These are phyloP conservation scores for Odontomachus brunneus DNA, from an alignment of 1,140 invertebrate species.

Conservation along the genomic window DNA sequence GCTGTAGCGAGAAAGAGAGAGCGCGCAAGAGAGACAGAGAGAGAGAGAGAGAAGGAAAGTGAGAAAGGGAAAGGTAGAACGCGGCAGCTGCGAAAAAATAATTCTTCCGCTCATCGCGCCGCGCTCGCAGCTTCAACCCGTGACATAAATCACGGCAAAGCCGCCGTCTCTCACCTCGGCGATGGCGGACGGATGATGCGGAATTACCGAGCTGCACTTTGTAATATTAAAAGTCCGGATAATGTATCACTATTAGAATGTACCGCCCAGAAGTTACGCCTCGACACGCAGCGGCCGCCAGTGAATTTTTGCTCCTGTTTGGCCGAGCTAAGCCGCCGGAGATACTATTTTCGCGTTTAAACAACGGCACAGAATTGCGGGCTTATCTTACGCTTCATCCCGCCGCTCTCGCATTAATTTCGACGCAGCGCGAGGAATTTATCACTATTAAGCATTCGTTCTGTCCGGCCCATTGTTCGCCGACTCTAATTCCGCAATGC, in stretches of 20 bases:
- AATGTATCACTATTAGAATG: conserved; percentile 62
- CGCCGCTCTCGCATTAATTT: conserved; percentile 33
- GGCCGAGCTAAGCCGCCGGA: conserved; percentile 25
- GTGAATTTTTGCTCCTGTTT: conserved; percentile 60
- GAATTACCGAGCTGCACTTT: conserved; percentile 65
- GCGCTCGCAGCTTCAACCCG: conserved; percentile 34
- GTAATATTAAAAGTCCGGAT: conserved; percentile 62
- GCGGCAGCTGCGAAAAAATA: conserved; percentile 55
- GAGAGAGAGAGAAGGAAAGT: background rate
- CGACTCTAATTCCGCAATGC: conserved; percentile 2
- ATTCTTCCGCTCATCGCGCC: conserved; percentile 53
- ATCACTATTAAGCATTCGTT: conserved; percentile 46
- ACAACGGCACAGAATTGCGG: conserved; percentile 11
- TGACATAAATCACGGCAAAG: conserved; percentile 52
- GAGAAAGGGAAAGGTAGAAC: no score
- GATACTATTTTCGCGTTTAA: conserved; percentile 51
- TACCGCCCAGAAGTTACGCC: conserved; percentile 43
- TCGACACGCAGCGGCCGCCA: conserved; percentile 38
- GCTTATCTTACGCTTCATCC: conserved; percentile 24
- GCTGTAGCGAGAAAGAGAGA: conserved; percentile 36
- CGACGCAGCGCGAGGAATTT: conserved; percentile 17
- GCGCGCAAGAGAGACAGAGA: no score
- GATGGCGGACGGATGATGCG: conserved; percentile 56
- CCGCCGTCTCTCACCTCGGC: conserved; percentile 39
- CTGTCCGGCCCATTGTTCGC: conserved; percentile 18